Evolutionary conservation across 1,140 invertebrate species (phyloP), one percentile per base, ranked within the genome.

Genomic region (Brachionus calyciflorus): DNA sequence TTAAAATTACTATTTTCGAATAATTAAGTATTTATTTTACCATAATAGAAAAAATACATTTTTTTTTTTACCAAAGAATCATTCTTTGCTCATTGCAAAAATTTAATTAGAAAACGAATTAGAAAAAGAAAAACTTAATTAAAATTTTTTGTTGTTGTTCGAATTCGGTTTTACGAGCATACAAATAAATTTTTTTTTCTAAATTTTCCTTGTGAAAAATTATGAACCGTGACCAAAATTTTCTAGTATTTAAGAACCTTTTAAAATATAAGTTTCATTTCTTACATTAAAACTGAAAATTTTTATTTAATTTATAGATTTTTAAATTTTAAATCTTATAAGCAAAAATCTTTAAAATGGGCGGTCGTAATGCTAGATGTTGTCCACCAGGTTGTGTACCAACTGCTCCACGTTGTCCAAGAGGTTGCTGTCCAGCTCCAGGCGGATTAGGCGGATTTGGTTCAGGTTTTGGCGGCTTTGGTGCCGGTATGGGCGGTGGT

Each of bases 221-320:
- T 65, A 21, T 37, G 37, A 65, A 65, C 37, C 60, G 60, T 65
- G 44, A 65, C 60, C 60, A 37, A 41, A 65, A 14, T 65, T 65
- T 24, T 37, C 26, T 65, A 65, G 28, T 44, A 30, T 30, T 30
- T 21, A 44, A 3, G 5, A 7, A 14, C 14, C n/a, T 46, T 46
- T 46, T 17, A 46, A 40, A 40, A 40, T 12, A 12, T 14, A 7
- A 7, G 2, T 14, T 46, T 17, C 3, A 7, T 3, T 7, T 46
- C n/a, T 46, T 46, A 46, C 44, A 46, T 46, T 46, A 5, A 14
- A 46, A 14, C 33, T 37, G 33, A 37, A 24, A 65, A 46, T 65
- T 65, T 65, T 24, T 30, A 14, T 63, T 63, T 40, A 63, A 33
- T 65, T 65, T 65, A n/a, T 60, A 60, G 55, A 44, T 65, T 65